Evolutionary conservation across 1,140 invertebrate genomes (phyloP).

Genomic region (Thaumatotibia leucotreta): DNA sequence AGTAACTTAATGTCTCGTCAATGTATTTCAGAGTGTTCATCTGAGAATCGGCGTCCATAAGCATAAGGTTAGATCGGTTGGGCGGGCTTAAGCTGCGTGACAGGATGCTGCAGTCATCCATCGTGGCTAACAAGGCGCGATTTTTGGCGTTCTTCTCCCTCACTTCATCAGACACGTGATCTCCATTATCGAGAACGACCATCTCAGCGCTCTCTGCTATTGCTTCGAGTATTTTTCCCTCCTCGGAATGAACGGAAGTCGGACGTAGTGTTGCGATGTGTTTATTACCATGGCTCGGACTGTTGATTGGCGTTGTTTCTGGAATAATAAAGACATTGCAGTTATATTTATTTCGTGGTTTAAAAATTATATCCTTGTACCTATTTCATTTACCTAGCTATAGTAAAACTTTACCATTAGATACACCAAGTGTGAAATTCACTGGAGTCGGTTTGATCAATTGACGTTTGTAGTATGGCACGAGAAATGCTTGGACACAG

Average conservation of each 20-base stretch:
- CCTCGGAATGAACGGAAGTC: constrained; percentile 62
- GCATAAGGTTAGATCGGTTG: constrained; percentile 59
- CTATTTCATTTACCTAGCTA: too few relatives aligned
- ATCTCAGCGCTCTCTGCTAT: constrained; percentile 70
- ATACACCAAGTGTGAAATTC: constrained; percentile 83
- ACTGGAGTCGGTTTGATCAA: constrained; percentile 77
- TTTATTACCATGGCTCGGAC: constrained; percentile 62
- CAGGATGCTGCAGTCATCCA: constrained; percentile 73
- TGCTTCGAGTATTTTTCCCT: constrained; percentile 64
- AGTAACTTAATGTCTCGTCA: constrained; percentile 75
- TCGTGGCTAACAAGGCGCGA: constrained; percentile 64
- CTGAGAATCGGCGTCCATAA: constrained; percentile 79
- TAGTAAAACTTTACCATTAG: constrained; percentile 82
- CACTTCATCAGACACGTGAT: constrained; percentile 52
- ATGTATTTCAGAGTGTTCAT: constrained; percentile 79
- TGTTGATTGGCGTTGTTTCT: constrained; percentile 72
- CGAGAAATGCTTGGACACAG: constrained; percentile 86
- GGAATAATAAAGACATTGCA: constrained; percentile 26
- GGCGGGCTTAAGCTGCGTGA: constrained; percentile 71
- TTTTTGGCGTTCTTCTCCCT: constrained; percentile 64
- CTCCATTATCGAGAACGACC: constrained; percentile 62
- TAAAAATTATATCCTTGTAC: too few relatives aligned
- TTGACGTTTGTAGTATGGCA: constrained; percentile 86
- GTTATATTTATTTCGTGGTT: too few relatives aligned
- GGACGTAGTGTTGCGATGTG: constrained; percentile 49